A percentile compares a stretch with the other conserved stretches of the same genome.
Evolutionary conservation across 2,113 vertebrate species (phyloP).

Genomic region (Corythaixoides concolor): DNA sequence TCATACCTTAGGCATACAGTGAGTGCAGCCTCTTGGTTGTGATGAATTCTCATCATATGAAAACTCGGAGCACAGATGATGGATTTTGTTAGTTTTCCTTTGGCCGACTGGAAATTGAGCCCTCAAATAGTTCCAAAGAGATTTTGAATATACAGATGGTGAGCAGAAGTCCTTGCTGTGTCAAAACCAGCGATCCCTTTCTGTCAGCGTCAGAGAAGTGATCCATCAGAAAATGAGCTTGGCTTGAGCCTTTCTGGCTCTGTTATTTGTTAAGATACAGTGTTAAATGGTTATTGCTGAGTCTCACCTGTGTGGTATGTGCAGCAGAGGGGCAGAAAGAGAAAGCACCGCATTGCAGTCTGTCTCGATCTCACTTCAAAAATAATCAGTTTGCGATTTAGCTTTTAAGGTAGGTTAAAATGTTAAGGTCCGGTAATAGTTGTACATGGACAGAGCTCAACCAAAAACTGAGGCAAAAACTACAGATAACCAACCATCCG

Average conservation of each 20-base stretch:
- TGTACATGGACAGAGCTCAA: background rate
- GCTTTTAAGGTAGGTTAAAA: background rate
- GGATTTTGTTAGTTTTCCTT: background rate
- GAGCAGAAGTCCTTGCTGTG: background rate
- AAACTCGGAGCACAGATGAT: background rate
- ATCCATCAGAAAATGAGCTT: background rate
- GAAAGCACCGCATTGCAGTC: background rate
- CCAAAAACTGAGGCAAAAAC: background rate
- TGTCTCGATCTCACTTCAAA: background rate
- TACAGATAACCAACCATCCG: background rate
- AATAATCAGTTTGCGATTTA: background rate
- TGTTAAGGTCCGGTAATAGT: background rate
- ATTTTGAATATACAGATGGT: background rate
- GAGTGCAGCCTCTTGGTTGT: background rate
- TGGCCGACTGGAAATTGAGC: background rate
- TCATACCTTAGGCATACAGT: background rate
- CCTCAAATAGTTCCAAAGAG: background rate
- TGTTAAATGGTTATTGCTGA: background rate
- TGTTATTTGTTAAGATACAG: background rate
- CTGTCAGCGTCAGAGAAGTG: background rate
- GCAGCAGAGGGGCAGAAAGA: background rate
- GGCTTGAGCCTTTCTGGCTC: background rate
- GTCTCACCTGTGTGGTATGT: background rate
- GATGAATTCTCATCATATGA: background rate
- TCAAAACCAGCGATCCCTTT: background rate